Evolutionary conservation across 2,797 vertebrate genomes (phyloP), one percentile per base, ranked within the genome.

Genomic region (Typhlichthys eigenmanni): DNA sequence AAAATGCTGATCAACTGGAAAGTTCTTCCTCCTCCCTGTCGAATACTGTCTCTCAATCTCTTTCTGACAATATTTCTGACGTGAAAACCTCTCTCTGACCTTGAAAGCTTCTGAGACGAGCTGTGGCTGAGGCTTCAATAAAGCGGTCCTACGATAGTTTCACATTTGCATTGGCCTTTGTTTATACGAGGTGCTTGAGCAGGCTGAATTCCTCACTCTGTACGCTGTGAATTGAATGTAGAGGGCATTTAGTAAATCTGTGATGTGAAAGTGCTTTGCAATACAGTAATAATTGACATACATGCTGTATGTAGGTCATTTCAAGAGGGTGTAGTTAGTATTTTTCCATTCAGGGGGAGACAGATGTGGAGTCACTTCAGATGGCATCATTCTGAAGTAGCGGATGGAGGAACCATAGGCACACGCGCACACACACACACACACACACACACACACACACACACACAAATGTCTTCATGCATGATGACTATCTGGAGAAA

Each of bases 1-100:
- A 89, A 43, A 71, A 91, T 91, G 89, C 83, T 90, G 88, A 90
- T 92, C 78, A 86, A 88, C 84, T 74, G 59, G 86, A 89, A 85
- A 74, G 55, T 68, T 68, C 62, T 76, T 62, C 74, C 70, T 43
- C 71, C 75, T n/a, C 43, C 55, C 69, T 74, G 66, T 66, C 58
- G 56, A 70, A 48, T 66, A 19, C 73, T 69, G 73, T 77, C 74
- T 65, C 74, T 85, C 72, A 85, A 63, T 69, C 32, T 80, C 34
- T 38, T 49, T 55, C 34, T 67, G 9, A 46, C 38, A 45, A 14
- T 38, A n/a, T 6, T n/a, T 52, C 9, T 52, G 29, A 13, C 14
- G 13, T 1, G 51, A 13, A 10, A 13, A 19, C 12, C 43, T 60
- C 60, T 52, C 49, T 60, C 19, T 60, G 5, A 34, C 24, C 13